phyloP scores from a whole-genome alignment of 37 sponge, comb jelly and placozoan species.

The Beroe forskalii region DNA sequence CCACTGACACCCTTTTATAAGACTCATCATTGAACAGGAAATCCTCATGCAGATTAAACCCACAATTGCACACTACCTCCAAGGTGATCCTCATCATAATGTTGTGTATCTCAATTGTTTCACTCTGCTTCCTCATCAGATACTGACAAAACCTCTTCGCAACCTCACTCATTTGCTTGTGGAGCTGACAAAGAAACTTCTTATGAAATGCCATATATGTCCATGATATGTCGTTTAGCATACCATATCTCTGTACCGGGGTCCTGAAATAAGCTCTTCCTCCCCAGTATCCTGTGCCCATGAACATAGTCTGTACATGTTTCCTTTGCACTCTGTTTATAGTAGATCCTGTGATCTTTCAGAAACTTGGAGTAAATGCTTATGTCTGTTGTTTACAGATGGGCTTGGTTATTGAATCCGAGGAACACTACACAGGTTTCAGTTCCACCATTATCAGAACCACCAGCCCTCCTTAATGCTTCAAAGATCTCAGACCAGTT shows the following conservation, averaged over 20 bases:
- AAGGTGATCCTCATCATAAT: neutral
- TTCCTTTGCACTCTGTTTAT: neutral
- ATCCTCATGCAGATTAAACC: neutral
- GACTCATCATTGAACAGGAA: neutral
- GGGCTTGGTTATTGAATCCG: neutral
- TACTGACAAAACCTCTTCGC: neutral
- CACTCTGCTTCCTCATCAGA: neutral
- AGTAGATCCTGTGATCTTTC: neutral
- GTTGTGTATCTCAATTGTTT: neutral
- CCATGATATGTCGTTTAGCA: neutral
- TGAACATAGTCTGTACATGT: neutral
- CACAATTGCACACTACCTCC: conserved; percentile 1
- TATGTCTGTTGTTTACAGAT: neutral
- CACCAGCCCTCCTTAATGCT: neutral
- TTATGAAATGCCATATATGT: conserved; percentile 7
- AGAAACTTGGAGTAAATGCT: neutral
- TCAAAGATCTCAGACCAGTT: neutral
- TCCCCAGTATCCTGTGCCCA: neutral
- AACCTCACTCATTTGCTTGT: neutral
- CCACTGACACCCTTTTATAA: neutral
- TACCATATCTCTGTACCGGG: conserved; percentile 6
- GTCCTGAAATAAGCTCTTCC: neutral
- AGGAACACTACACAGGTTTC: neutral
- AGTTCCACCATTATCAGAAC: too few species aligned
- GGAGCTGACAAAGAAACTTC: neutral